Evolutionary conservation across 1,140 invertebrate species (phyloP), one percentile per base, ranked within the genome.

Genomic region (Drosophila parvula): DNA sequence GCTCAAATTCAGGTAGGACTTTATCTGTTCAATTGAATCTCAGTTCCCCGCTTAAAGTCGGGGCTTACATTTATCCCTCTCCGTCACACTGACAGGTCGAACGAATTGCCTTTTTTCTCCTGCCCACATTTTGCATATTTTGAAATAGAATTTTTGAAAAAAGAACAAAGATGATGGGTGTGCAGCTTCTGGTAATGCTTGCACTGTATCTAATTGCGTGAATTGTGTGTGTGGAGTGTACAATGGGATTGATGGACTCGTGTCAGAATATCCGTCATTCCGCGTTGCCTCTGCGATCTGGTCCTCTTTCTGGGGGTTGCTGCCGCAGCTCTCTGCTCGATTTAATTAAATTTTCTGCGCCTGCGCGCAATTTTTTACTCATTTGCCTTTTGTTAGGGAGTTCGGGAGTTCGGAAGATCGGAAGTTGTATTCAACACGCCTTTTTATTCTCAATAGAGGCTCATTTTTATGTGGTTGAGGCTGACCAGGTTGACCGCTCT

Each of bases 331-430:
- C 51, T 41, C 12, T 51, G 50, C 64, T 89, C 64, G 84, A 64
- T 84, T 88, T 88, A 88, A 88, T 88, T 88, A 88, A 88, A 88
- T 88, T 88, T 88, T 88, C 62, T 88, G 80, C 84, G 84, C 84
- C 77, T 89, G 83, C 79, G 83, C 84, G 65, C 84, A 83, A 86
- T 86, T 86, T 86, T 86, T 74, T 74, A 77, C 76, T 82, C 79
- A 88, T 86, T 86, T 88, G 62, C 61, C 43, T 78, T 61, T 77
- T 69, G 57, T 78, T 44, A 32, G 50, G 36, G 30, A 36, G 28
- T 44, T 34, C 12, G 22, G 22, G 22, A 11, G 47, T 32, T 50
- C 6, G 14, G 30, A 5, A 11, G 47, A 16, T 50, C 6, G 14
- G 30, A 5, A 7, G 30, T 30, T 7, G 57, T 61, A 56, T 56